Percentiles rank a stretch among this genome's conserved stretches.
Evolutionary conservation across 2,113 vertebrate genomes (phyloP).

Genomic region (Coptodon bakossiorum): DNA sequence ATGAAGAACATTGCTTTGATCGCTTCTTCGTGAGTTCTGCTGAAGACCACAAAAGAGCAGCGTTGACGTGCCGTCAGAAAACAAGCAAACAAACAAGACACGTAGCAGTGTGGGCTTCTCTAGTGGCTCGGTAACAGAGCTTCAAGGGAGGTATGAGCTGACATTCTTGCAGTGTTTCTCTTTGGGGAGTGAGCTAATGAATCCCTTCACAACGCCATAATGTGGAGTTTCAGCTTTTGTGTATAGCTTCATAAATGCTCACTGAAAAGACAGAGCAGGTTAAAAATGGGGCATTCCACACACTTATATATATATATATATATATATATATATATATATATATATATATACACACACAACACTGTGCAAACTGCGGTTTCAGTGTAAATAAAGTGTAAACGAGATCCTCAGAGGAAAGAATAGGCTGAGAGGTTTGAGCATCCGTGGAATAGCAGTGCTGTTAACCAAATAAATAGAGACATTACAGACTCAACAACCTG

Average conservation of each 20-base stretch:
- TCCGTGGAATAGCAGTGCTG: background rate
- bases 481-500: background rate
- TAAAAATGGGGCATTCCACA: background rate
- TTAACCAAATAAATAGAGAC: background rate
- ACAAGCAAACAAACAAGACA: background rate
- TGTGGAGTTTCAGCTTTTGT: constrained; percentile 1
- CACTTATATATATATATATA: background rate
- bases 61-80: constrained; percentile 7
- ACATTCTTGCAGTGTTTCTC: constrained; percentile 5
- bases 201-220: constrained; percentile 18
- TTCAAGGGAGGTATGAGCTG: background rate
- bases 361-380: background rate
- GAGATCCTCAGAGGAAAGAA: background rate
- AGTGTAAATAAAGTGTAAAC: background rate
- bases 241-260: background rate
- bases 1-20: background rate
- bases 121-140: background rate
- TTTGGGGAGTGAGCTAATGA: constrained; percentile 34
- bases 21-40: background rate
- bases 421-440: background rate
- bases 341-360: background rate
- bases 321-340: background rate
- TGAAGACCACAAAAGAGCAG: background rate
- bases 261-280: constrained; percentile 12
- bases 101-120: constrained; percentile 1